Conservation (phyloP, 2,888 invertebrate species). For the Kryphioiulus occultus region DNA sequence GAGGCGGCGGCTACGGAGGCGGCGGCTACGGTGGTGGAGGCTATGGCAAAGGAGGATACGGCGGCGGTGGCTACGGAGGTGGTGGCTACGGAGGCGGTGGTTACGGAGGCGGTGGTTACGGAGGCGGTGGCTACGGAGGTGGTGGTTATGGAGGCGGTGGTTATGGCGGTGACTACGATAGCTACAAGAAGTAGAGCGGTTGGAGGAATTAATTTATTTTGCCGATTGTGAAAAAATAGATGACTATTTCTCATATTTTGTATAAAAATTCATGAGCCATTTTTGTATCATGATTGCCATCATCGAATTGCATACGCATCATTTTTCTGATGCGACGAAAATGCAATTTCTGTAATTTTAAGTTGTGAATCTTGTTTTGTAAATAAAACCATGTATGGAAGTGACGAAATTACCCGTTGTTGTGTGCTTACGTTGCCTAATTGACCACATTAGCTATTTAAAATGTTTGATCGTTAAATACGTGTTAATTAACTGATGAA, state of each 20-base stretch:
- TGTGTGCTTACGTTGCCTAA: background rate
- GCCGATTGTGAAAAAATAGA: background rate
- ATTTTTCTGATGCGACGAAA: background rate
- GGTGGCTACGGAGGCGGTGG: background rate
- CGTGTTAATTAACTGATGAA: no score
- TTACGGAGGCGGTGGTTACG: background rate
- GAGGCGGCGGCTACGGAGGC: background rate
- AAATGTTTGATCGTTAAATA: no score
- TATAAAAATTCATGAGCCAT: background rate
- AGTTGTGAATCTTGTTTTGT: background rate
- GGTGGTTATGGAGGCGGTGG: background rate
- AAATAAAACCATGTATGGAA: background rate
- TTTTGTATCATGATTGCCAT: background rate
- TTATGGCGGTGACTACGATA: background rate
- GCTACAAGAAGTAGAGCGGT: background rate
- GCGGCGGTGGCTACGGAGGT: background rate
- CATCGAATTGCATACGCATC: background rate
- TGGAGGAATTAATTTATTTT: constrained; percentile 8
- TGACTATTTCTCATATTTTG: background rate
- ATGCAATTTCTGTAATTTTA: background rate
- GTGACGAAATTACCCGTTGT: background rate
- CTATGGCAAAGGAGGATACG: background rate
- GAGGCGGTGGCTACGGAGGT: background rate
- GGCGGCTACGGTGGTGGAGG: constrained; percentile 4
- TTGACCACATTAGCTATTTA: no score